phyloP scores from a whole-genome alignment of 2,113 vertebrate genomes.

The Oreochromis tanganicae region DNA sequence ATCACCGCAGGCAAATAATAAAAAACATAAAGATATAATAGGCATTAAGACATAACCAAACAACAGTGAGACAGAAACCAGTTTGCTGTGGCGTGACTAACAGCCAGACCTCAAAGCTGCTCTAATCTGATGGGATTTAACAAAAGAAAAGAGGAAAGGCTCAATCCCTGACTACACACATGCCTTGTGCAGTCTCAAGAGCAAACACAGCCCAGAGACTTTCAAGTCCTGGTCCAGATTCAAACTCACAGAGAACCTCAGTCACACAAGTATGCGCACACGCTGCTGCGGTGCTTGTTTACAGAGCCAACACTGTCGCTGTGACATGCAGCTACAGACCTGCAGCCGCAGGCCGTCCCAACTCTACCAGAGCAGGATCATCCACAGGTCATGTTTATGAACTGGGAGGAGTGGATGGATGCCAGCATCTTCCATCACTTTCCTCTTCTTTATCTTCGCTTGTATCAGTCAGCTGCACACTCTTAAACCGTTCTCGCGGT shows the following conservation, averaged over 20 bases:
- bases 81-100: slow-evolving; percentile 44
- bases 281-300: slow-evolving; percentile 17
- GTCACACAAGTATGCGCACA: slow-evolving; percentile 1
- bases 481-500: background rate
- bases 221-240: slow-evolving; percentile 49
- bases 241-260: slow-evolving; percentile 24
- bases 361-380: slow-evolving; percentile 61
- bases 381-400: slow-evolving; percentile 79
- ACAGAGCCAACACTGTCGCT: slow-evolving; percentile 37
- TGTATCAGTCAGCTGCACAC: background rate
- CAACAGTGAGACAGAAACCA: slow-evolving; percentile 5
- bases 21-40: background rate
- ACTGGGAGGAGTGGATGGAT: slow-evolving; percentile 70
- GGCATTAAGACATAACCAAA: slow-evolving; percentile 17
- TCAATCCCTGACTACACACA: slow-evolving; percentile 50
- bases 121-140: slow-evolving; percentile 52
- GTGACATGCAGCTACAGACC: slow-evolving; percentile 55
- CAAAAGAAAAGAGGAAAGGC: slow-evolving; percentile 53
- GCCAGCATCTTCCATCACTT: slow-evolving; percentile 51
- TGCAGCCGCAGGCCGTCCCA: slow-evolving; percentile 64
- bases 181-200: slow-evolving; percentile 33
- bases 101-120: slow-evolving; percentile 51
- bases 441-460: slow-evolving; percentile 35
- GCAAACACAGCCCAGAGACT: slow-evolving; percentile 57
- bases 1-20: background rate